Evolutionary conservation across 2,113 vertebrate species (phyloP).

Genomic region (Peucedramus taeniatus): DNA sequence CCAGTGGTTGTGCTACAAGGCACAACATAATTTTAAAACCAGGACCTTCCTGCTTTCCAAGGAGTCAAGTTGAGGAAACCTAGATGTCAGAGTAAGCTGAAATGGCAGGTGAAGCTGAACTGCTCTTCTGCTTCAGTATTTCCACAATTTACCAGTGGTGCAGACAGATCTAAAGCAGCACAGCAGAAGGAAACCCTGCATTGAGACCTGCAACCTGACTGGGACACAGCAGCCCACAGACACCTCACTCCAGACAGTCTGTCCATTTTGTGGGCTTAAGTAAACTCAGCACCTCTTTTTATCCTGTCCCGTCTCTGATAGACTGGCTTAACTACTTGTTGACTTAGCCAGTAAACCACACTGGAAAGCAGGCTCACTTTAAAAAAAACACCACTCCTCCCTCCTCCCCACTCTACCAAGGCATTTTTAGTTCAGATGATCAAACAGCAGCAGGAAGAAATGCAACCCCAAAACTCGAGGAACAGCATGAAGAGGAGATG

Average conservation of each 20-base stretch:
- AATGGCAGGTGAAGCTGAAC: neutral
- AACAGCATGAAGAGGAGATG: neutral
- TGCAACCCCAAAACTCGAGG: neutral
- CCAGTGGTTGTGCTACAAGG: neutral
- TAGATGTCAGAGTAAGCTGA: neutral
- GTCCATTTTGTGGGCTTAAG: neutral
- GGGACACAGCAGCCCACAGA: accelerated
- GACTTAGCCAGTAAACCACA: neutral
- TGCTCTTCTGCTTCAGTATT: neutral
- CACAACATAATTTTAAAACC: neutral
- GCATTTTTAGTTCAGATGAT: neutral
- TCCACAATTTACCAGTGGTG: accelerated
- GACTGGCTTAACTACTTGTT: neutral
- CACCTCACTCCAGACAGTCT: neutral
- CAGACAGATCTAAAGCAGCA: neutral
- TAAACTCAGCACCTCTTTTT: neutral
- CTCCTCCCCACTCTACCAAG: accelerated
- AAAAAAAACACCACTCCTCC: neutral
- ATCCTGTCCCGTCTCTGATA: neutral
- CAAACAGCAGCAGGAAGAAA: neutral
- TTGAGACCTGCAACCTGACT: accelerated
- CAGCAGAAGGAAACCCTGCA: neutral
- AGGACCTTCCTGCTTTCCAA: neutral
- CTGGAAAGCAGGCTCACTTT: neutral
- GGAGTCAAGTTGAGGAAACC: neutral